Conservation (phyloP, 1,140 invertebrate genomes). For the Meloidogyne exigua region DNA sequence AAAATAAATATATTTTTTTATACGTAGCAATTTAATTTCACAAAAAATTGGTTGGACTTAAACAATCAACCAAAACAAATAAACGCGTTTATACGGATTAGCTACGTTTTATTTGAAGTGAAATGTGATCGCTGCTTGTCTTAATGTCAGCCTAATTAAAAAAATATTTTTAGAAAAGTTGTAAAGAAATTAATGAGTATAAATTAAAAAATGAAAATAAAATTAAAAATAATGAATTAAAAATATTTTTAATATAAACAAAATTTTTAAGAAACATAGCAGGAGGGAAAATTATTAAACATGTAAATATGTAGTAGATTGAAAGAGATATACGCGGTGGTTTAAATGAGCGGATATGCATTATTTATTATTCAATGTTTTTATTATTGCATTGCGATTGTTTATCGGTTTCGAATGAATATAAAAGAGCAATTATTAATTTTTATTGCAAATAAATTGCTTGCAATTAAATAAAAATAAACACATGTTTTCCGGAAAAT, state of each 20-base stretch:
- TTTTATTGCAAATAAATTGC: background rate
- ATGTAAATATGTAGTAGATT: background rate
- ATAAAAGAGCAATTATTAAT: background rate
- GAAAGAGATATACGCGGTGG: background rate
- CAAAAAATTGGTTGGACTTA: background rate
- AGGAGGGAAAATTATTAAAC: background rate
- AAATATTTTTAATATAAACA: too few species aligned
- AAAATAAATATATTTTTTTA: background rate
- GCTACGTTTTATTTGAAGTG: background rate
- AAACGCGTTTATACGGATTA: background rate
- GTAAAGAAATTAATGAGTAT: background rate
- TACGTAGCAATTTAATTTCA: background rate
- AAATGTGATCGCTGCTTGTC: background rate
- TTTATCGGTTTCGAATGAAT: background rate
- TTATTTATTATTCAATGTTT: background rate
- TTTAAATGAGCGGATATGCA: background rate
- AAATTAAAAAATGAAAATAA: too few species aligned
- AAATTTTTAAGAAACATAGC: background rate
- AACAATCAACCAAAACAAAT: background rate
- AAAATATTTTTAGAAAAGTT: background rate
- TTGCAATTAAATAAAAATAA: background rate
- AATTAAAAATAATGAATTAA: background rate
- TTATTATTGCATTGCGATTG: background rate
- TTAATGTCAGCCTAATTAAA: background rate
- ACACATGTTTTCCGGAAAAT: too few species aligned